phyloP scores from a whole-genome alignment of 2,888 invertebrate species.

The Dryocosmus kuriphilus region DNA sequence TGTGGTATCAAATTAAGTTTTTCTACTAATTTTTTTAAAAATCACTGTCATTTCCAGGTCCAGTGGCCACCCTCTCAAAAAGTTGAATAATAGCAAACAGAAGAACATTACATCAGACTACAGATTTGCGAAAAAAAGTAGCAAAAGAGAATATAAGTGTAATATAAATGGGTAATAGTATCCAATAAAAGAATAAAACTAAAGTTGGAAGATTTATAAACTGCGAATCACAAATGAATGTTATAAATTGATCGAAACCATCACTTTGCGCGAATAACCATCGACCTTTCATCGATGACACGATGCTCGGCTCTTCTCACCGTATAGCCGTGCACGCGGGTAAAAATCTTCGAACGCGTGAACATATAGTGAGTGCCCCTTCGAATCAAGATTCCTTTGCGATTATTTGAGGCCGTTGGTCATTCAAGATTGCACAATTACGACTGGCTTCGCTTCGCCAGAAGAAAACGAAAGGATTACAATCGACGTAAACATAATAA shows the following conservation, averaged over 20 bases:
- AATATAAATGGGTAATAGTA: not conserved
- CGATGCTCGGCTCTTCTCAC: constrained; percentile 38
- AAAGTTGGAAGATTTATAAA: constrained; percentile 11
- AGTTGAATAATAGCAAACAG: too few relatives aligned
- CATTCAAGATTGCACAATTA: constrained; percentile 41
- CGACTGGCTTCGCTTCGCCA: constrained; percentile 26
- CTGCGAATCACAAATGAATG: constrained; percentile 3
- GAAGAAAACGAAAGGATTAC: constrained; percentile 35
- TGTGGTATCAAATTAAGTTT: too few relatives aligned
- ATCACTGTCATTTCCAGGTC: too few relatives aligned
- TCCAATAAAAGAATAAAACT: not conserved
- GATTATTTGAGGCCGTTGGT: constrained; percentile 38
- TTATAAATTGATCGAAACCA: constrained; percentile 33
- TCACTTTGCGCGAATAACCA: constrained; percentile 36
- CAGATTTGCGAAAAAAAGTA: too few relatives aligned
- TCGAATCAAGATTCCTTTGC: constrained; percentile 54
- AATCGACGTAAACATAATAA: constrained; percentile 34
- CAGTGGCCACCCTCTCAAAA: too few relatives aligned
- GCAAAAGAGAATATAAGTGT: not conserved
- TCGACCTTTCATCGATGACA: constrained; percentile 38
- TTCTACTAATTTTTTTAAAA: too few relatives aligned
- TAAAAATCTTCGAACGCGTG: constrained; percentile 37
- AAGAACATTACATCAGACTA: too few relatives aligned
- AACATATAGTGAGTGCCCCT: constrained; percentile 46
- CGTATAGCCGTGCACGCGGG: not conserved